phyloP scores from a whole-genome alignment of 2,797 vertebrate genomes.

The Falco concolor region DNA sequence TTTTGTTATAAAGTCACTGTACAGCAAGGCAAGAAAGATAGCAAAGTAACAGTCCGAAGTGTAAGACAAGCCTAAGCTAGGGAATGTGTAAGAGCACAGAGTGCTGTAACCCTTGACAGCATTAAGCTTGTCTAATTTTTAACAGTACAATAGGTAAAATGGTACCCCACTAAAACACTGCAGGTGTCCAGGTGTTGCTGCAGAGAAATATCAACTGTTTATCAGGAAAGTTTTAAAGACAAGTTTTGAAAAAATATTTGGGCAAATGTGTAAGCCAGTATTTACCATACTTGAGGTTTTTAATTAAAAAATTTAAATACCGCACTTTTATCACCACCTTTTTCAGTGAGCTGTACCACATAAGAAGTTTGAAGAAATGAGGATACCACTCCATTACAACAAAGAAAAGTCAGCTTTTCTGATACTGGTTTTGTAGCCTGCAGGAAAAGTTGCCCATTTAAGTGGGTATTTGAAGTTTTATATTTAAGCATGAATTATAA shows the following conservation, averaged over 20 bases:
- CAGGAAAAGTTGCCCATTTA: not conserved
- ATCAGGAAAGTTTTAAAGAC: not conserved
- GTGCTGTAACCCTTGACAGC: not conserved
- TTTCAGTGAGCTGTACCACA: not conserved
- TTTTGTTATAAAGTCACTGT: not conserved
- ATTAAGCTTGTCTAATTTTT: not conserved
- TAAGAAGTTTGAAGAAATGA: not conserved
- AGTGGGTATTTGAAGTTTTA: not conserved
- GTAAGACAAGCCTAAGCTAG: not conserved
- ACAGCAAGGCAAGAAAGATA: not conserved
- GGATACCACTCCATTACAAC: not conserved
- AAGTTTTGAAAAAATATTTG: not conserved
- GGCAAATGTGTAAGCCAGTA: not conserved
- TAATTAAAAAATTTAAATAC: not conserved
- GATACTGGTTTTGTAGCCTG: not conserved
- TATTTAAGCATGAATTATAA: not conserved
- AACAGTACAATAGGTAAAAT: not conserved
- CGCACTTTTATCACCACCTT: not conserved
- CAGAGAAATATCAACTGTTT: not conserved
- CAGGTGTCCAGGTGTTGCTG: not conserved
- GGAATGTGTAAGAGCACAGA: accelerated
- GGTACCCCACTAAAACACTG: not conserved
- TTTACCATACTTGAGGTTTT: not conserved
- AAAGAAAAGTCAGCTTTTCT: not conserved
- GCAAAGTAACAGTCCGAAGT: not conserved